Percentiles rank a stretch among this genome's conserved stretches.
Conservation (phyloP, 2,113 vertebrate species). For the Lamprotornis superbus region DNA sequence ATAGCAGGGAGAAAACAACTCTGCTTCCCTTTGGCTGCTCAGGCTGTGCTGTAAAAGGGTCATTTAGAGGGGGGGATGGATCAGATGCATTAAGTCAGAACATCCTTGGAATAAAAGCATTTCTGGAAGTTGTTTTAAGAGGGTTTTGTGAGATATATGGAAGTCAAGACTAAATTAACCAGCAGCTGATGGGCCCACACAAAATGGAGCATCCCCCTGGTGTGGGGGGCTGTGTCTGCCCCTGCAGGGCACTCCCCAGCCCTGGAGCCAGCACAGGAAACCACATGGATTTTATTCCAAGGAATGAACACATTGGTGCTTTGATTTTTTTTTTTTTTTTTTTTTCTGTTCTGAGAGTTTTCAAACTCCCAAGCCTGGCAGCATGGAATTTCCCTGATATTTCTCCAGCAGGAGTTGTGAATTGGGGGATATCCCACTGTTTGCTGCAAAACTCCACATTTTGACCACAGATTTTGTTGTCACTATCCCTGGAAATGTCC, state of each 20-base stretch:
- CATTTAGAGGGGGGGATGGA: background rate
- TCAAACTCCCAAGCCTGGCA: background rate
- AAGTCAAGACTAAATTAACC: background rate
- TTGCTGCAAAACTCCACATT: background rate
- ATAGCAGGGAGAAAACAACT: slow-evolving; percentile 17
- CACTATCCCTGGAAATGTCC: background rate
- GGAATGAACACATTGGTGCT: rapidly evolving
- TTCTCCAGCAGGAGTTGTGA: background rate
- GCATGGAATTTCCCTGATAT: rapidly evolving
- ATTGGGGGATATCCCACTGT: rapidly evolving
- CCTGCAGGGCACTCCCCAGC: background rate
- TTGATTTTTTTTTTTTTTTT: no score
- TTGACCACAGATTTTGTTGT: background rate
- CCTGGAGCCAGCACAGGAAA: background rate
- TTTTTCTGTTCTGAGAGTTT: background rate
- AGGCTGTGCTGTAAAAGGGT: background rate
- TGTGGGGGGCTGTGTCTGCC: no score
- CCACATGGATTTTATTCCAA: background rate
- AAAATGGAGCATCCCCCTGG: background rate
- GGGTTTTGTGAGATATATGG: background rate
- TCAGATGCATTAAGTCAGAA: background rate
- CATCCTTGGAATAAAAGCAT: background rate
- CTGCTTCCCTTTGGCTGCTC: background rate
- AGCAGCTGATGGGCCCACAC: background rate
- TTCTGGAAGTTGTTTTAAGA: background rate